These are phyloP conservation scores for Andrena hattorfiana DNA, from an alignment of 2,888 invertebrate species.

Conservation along the genomic window DNA sequence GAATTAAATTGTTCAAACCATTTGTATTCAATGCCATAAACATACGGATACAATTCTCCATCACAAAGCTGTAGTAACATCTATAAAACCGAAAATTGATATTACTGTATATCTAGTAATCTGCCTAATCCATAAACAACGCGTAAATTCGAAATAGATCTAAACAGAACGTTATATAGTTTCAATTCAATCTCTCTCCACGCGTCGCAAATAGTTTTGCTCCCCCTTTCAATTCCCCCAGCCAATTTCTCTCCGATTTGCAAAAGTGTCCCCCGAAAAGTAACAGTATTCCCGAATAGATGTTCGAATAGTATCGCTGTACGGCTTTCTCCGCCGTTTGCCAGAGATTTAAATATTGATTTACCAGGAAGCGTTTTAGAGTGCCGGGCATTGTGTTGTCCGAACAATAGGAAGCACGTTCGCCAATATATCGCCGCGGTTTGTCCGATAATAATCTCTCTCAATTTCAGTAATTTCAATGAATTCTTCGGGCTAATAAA, in stretches of 20 bases:
- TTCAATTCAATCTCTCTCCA: too few relatives aligned
- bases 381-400: constrained; percentile 13
- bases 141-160: too few relatives aligned
- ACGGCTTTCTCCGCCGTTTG: not conserved
- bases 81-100: too few relatives aligned
- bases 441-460: constrained; percentile 49
- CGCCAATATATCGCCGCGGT: constrained; percentile 14
- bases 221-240: too few relatives aligned
- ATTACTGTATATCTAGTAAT: too few relatives aligned
- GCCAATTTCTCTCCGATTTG: not conserved
- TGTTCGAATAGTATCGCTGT: not conserved
- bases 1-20: too few relatives aligned
- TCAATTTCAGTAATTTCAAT: constrained; percentile 51
- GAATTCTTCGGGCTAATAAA: constrained; percentile 51
- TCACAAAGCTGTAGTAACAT: too few relatives aligned
- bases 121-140: too few relatives aligned
- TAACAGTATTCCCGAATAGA: not conserved
- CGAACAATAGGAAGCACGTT: constrained; percentile 35
- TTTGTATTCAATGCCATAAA: too few relatives aligned
- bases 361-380: constrained; percentile 28
- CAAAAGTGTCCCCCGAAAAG: not conserved
- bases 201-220: too few relatives aligned
- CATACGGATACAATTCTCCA: too few relatives aligned
- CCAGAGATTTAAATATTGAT: constrained; percentile 28
- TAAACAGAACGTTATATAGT: too few relatives aligned